Evolutionary conservation across 1,140 invertebrate genomes (phyloP), one percentile per base, ranked within the genome.

Genomic region (Panagrolaimus sp.): DNA sequence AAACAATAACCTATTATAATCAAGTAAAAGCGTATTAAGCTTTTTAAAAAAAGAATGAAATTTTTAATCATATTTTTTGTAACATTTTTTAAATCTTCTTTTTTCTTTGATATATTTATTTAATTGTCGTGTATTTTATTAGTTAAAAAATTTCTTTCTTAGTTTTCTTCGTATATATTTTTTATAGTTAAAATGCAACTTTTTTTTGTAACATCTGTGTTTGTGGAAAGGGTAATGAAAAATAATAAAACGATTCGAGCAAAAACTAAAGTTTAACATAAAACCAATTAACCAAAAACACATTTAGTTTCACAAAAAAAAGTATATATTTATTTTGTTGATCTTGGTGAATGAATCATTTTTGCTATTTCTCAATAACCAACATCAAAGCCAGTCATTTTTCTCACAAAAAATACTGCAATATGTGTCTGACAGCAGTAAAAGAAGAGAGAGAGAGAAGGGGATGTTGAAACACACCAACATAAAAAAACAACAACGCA

Each of bases 391-490:
- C 2, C 31, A 38, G 31, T 4, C 31, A 38, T 38, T 38, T 38
- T 38, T 38, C 31, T 38, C 31, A 4, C 31, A 38, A 38, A 38
- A 38, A 38, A 7, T 7, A 38, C 31, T 78, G 64, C 73, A 82
- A 80, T 27, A 69, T 74, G n/a, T 74, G 84, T 47, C 65, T 82
- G 2, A 43, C 83, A 27, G n/a, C n/a, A n/a, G n/a, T n/a, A 79
- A 84, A 43, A 64, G 65, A 45, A 63, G 1, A 14, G 43, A 71
- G n/a, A n/a, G n/a, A n/a, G n/a, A n/a, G n/a, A n/a, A n/a, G n/a
- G n/a, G n/a, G n/a, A 38, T 38, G 31, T 38, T 38, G 31, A 38
- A 38, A 38, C 7, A 38, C 31, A 38, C 31, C 31, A 38, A 38
- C 31, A 38, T 4, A 38, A 38, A 38, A 38, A 38, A 2, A 38